Evolutionary conservation across 2,888 invertebrate genomes (phyloP), one percentile per base, ranked within the genome.

Genomic region (Eupithecia vulgata): DNA sequence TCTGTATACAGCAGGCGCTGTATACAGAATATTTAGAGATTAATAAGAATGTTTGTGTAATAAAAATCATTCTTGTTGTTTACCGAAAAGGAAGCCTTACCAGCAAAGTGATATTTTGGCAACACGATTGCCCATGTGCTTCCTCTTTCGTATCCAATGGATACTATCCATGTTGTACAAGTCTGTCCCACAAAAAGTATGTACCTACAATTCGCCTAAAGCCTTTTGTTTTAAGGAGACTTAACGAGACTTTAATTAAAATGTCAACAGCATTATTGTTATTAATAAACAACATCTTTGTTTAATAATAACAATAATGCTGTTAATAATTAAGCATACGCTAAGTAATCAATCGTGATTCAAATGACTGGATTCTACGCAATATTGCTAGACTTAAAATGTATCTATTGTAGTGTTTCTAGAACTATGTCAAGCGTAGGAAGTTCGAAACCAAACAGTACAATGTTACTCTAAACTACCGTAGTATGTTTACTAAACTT

Each of bases 401-500:
- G 40, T 65, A 42, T 42, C 5, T 25, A 65, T 37, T 42, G 35
- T 64, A 65, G 65, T 17, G 21, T 65, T 40, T 21, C n/a, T 0
- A 65, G 40, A 40, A 37, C 37, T 5, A 64, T 67, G 37, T 61
- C 65, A 42, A 25, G 35, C 71, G 37, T 42, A 62, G 70, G 68
- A 71, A 68, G 72, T 68, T 65, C 21, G 34, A 64, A 70, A 75
- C 52, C 59, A 70, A 72, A 72, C 69, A 67, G 67, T 35, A 74
- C 57, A 59, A 65, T 68, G 70, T 70, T 70, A 70, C 66, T 59
- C 70, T 4, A 72, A 75, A 72, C 72, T 67, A 70, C 71, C 68
- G 73, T 79, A 81, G 82, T 80, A 80, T 79, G 81, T 79, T 79
- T 75, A 78, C 77, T 77, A 81, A 82, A 84, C 80, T 71, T 70